These are phyloP conservation scores for Scomberomorus guttatus DNA, from an alignment of 2,797 vertebrate species.

Conservation along the genomic window DNA sequence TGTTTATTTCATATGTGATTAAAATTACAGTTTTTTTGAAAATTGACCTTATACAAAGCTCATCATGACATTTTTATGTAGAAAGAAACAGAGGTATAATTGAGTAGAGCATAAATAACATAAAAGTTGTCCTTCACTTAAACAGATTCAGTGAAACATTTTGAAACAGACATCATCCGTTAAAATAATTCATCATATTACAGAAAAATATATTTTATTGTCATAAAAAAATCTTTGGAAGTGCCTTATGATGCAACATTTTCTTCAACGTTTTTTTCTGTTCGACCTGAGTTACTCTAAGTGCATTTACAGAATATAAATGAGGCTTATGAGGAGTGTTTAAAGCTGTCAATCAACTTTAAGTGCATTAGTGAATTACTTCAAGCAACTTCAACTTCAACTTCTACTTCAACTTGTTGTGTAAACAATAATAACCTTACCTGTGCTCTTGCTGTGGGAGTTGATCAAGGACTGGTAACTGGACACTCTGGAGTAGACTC, in stretches of 20 bases:
- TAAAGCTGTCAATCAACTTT: not conserved
- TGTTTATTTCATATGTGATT: conserved; percentile 40
- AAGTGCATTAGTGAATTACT: conserved; percentile 14
- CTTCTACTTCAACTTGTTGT: not conserved
- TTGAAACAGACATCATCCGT: not conserved
- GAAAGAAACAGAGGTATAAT: not conserved
- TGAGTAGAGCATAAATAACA: not conserved
- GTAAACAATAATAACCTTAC: conserved; percentile 29
- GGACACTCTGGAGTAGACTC: conserved; percentile 79
- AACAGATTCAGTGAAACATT: not conserved
- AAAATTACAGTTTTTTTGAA: not conserved
- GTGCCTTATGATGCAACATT: not conserved
- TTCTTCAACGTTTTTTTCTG: not conserved
- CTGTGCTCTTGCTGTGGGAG: conserved; percentile 16
- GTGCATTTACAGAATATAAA: conserved; percentile 12
- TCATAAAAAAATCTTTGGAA: conserved; percentile 7
- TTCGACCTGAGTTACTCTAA: conserved; percentile 8
- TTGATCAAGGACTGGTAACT: conserved; percentile 75
- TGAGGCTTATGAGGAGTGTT: not conserved
- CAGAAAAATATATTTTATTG: not conserved
- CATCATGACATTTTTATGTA: not conserved
- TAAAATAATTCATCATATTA: not conserved
- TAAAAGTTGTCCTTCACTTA: conserved; percentile 1
- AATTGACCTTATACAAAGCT: not conserved
- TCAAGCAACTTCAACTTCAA: conserved; percentile 28